phyloP scores from a whole-genome alignment of 2,113 vertebrate species.

The Hymenochirus boettgeri region DNA sequence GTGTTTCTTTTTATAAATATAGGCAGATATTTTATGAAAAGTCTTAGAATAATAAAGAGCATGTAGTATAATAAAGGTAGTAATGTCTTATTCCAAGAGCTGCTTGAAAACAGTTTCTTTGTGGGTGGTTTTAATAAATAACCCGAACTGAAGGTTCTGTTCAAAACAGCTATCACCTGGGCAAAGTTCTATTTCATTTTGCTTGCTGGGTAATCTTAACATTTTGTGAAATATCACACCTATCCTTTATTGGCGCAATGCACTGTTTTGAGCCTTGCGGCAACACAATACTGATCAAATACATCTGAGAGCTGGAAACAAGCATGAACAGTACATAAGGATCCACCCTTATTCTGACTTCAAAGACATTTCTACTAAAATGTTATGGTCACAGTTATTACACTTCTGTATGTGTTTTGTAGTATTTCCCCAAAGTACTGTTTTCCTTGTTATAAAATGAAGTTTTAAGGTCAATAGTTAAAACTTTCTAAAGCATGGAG shows the following conservation, averaged over 20 bases:
- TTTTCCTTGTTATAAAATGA: conserved; percentile 5
- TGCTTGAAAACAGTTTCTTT: background rate
- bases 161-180: background rate
- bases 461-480: background rate
- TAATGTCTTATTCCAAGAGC: background rate
- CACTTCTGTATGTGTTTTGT: conserved; percentile 9
- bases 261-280: conserved; percentile 12
- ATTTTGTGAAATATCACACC: conserved; percentile 20
- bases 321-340: conserved; percentile 19
- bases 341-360: conserved; percentile 24
- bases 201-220: background rate
- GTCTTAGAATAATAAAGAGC: background rate
- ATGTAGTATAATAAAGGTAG: background rate
- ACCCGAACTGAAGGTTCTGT: background rate
- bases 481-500: background rate
- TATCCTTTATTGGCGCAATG: conserved; percentile 22
- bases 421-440: background rate
- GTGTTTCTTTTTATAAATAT: background rate
- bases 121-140: background rate
- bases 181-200: background rate
- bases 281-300: background rate
- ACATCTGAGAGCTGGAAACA: conserved; percentile 34
- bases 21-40: background rate
- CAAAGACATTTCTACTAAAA: conserved; percentile 14
- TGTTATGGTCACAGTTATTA: conserved; percentile 10